These are phyloP conservation scores for Guaruba guarouba DNA, from an alignment of 2,113 vertebrate genomes.

Conservation along the genomic window DNA sequence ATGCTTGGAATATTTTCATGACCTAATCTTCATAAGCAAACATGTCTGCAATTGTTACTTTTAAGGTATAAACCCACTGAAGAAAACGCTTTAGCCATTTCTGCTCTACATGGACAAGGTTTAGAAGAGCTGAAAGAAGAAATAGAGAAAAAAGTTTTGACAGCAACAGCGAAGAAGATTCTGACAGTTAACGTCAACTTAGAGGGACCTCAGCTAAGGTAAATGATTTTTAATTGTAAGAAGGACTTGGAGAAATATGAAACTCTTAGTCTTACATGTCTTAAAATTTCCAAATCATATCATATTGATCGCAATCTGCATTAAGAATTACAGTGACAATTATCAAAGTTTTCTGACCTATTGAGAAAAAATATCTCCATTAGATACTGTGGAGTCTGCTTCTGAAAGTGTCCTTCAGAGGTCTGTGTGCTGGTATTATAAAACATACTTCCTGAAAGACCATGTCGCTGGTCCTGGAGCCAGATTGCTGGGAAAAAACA, in stretches of 20 bases:
- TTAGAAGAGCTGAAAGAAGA: constrained; percentile 75
- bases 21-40: background rate
- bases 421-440: background rate
- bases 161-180: constrained; percentile 76
- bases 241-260: background rate
- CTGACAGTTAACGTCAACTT: constrained; percentile 79
- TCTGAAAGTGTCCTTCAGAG: background rate
- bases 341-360: background rate
- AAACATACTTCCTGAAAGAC: background rate
- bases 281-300: background rate
- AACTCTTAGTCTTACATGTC: background rate
- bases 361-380: background rate
- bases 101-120: constrained; percentile 81
- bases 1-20: background rate
- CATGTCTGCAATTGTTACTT: background rate
- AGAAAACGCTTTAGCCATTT: constrained; percentile 72
- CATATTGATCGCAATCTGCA: background rate
- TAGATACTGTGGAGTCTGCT: background rate
- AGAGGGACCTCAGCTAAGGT: constrained; percentile 86
- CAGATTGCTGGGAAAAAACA: background rate
- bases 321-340: background rate
- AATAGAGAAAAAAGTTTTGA: constrained; percentile 80
- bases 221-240: background rate
- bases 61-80: constrained; percentile 76
- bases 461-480: background rate